These are phyloP conservation scores for Cantharis rufa DNA, from an alignment of 2,888 invertebrate genomes.

Conservation along the genomic window DNA sequence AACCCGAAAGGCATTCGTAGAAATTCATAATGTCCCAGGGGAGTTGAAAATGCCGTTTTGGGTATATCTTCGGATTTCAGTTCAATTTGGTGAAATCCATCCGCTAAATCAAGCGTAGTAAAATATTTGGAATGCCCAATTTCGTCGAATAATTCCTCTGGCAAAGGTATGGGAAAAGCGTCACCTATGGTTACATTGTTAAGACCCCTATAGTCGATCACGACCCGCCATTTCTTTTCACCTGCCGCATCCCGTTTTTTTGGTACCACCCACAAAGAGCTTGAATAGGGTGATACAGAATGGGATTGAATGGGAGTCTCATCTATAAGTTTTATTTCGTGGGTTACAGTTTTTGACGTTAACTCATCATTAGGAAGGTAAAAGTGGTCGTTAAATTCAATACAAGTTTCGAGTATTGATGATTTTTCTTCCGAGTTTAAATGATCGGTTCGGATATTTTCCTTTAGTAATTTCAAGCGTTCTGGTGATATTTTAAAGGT, in stretches of 20 bases:
- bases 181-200: neutral
- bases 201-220: neutral
- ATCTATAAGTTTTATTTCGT: constrained; percentile 36
- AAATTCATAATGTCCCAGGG: neutral
- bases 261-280: constrained; percentile 36
- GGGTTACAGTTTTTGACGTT: constrained; percentile 30
- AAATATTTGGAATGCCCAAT: neutral
- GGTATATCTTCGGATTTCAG: neutral
- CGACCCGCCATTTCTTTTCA: constrained; percentile 31
- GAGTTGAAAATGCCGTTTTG: neutral
- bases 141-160: neutral
- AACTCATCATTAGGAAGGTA: constrained; percentile 36
- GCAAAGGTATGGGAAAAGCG: neutral
- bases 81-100: neutral
- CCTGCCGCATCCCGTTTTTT: constrained; percentile 41
- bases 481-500: too few relatives aligned
- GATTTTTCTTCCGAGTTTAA: constrained; percentile 40
- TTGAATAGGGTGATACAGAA: constrained; percentile 37
- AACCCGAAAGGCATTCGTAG: neutral
- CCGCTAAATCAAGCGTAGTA: neutral
- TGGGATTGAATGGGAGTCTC: constrained; percentile 27
- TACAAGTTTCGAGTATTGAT: constrained; percentile 34
- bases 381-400: constrained; percentile 39
- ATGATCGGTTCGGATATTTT: constrained; percentile 23
- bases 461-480: too few relatives aligned